These are phyloP conservation scores for Drosophila albomicans DNA, from an alignment of 1,140 invertebrate genomes.

Conservation along the genomic window DNA sequence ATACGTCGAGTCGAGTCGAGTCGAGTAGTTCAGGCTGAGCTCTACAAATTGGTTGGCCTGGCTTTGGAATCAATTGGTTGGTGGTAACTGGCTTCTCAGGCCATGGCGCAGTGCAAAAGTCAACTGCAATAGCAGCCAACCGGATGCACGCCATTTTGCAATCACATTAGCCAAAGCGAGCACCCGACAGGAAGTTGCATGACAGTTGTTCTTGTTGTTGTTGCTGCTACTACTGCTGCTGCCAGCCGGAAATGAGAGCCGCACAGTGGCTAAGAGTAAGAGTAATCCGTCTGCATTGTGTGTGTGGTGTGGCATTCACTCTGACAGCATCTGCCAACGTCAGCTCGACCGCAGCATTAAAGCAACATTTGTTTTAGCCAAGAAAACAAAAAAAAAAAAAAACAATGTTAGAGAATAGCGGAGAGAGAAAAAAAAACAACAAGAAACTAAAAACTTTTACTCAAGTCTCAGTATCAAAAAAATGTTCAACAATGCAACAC, in stretches of 20 bases:
- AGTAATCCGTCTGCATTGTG: constrained; percentile 7
- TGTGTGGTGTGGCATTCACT: neutral
- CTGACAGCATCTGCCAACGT: constrained; percentile 30
- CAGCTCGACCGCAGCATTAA: constrained; percentile 74
- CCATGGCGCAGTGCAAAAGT: constrained; percentile 17
- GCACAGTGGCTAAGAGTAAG: constrained; percentile 23
- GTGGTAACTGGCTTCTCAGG: constrained; percentile 56
- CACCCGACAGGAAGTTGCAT: constrained; percentile 55
- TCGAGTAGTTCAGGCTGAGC: constrained; percentile 18
- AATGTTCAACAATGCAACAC: constrained; percentile 77
- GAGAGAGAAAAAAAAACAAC: constrained; percentile 6
- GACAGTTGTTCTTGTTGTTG: constrained; percentile 34
- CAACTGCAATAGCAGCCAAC: constrained; percentile 26
- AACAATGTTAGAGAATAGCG: neutral
- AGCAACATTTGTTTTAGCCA: constrained; percentile 78
- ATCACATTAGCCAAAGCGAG: constrained; percentile 68
- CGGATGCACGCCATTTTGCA: constrained; percentile 72
- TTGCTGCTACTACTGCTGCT: constrained; percentile 15
- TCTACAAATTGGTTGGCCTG: constrained; percentile 60
- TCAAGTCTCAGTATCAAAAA: constrained; percentile 40
- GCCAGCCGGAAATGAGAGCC: constrained; percentile 63
- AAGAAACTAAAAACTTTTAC: constrained; percentile 39
- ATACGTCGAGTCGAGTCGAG: constrained; percentile 12
- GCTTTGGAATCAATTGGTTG: constrained; percentile 62
- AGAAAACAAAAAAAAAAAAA: constrained; percentile 15